Base-by-base conservation (phyloP, 2,888 invertebrate genomes). In the Anodontia alba region DNA sequence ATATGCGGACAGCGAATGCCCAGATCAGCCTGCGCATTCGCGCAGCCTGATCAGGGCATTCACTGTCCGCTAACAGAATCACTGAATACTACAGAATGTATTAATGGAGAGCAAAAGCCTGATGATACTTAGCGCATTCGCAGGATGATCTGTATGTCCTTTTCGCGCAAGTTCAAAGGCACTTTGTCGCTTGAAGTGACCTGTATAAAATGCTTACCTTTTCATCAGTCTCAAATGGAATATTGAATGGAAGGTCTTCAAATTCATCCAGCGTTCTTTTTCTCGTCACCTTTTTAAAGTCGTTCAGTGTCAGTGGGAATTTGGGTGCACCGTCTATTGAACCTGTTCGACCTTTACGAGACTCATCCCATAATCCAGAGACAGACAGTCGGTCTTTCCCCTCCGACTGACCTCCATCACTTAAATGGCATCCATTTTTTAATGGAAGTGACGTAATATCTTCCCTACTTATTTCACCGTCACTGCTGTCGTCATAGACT, bases 221-320 rank as follows among this genome's bases (percentile, higher is more conserved):
- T 70, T 82, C 81, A 15, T 72, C 73, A 15, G 75, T 75, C 38
- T 74, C 76, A 75, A 89, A 87, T 20, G 90, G 88, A 68, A 90
- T 90, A 26, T 87, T 83, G 10, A 89, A 67, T 1, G 90, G 88
- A 26, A 80, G 71, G 23, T 81, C 72, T 33, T 90, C 89, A 20
- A 83, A 86, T 38, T 87, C 84, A 29, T 87, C 87, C 31, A 90
- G 38, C 43, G 84, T 85, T 33, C 79, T 81, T 62, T 86, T 83
- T 17, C 90, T 78, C 10, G 86, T 84, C 62, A 90, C 83, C 72
- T 87, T 88, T 57, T 86, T 88, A 71, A 90, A 90, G 75, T 90
- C 90, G 76, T 88, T 88, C 5, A 87, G 72, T 43, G 75, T 73
- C 36, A 87, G 69, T 17, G 69, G 57, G 46, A 70, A 43, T 62